Evolutionary conservation across 2,797 vertebrate species (phyloP).

Genomic region (Pseudochirops corinnae): DNA sequence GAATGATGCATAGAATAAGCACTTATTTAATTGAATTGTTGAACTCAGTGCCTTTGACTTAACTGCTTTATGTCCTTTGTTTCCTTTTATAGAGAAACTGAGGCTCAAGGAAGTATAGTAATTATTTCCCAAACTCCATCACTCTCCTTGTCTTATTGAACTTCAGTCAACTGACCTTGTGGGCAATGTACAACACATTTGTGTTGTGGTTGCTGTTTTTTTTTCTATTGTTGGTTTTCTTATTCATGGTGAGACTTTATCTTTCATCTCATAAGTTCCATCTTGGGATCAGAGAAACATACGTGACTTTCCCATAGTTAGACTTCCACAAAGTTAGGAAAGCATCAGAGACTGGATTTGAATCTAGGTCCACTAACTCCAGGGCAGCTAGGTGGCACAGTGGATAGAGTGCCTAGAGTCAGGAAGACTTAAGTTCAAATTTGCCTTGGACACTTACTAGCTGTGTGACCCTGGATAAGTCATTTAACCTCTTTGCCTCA

Average conservation of each 20-base stretch:
- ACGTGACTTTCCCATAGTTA: neutral
- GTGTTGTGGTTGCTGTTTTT: neutral
- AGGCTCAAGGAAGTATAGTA: neutral
- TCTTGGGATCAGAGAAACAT: neutral
- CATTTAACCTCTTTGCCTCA: neutral
- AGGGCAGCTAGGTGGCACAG: neutral
- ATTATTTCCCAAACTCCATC: neutral
- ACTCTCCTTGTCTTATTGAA: neutral
- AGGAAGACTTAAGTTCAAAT: neutral
- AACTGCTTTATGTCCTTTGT: neutral
- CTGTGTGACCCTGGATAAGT: neutral
- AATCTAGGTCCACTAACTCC: neutral
- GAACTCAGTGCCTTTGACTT: neutral
- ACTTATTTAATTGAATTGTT: neutral
- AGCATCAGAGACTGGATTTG: neutral
- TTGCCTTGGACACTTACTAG: neutral
- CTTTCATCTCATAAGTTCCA: neutral
- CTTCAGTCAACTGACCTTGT: neutral
- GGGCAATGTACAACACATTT: neutral
- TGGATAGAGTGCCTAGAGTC: neutral
- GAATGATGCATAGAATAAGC: neutral
- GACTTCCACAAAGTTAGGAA: neutral
- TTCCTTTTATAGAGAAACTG: neutral
- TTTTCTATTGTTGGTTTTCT: neutral
- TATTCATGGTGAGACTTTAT: neutral